Base-by-base conservation (phyloP, 2,113 vertebrate genomes). In the Gopherus flavomarginatus region DNA sequence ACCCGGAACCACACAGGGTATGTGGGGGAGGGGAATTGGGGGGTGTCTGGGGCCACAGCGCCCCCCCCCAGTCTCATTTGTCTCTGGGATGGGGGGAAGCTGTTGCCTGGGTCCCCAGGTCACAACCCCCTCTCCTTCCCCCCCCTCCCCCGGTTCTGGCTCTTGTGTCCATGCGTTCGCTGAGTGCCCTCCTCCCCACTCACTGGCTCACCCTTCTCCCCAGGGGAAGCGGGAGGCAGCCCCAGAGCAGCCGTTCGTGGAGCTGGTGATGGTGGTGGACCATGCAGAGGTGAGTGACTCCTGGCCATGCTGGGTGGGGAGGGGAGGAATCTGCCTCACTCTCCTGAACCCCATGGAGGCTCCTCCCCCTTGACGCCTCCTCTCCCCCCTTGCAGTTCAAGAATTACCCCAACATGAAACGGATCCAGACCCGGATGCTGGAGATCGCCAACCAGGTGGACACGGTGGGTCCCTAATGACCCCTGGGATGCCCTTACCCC, bases 251-350 rank as follows among this genome's bases (percentile, higher is more conserved):
- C 99, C 98, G 31, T 98, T 98, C 11, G 98, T 99, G 56, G 99
- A 99, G 92, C 98, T 99, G 97, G 99, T 99, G 97, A 98, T 99
- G 90, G 99, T 99, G 90, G 99, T 98, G 0, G 99, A 99, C 81
- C 98, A 99, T 11, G 89, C 98, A 0, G 99, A 99, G 98, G 99
- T 99, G 89, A 98, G 97, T 79, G 10, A 13, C 22, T 8, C 31
- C 49, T 2, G 49, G 31, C 8, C 21, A 3, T 59, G 8, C 65
- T 4, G 11, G 10, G 6, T 12, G 9, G 1, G 62, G 1, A 22
- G 31, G 62, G 1, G 27, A 44, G 38, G n/a, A 11, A 54, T 4
- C 53, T 22, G 12, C 24, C 38, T 38, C 2, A 35, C 17, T 27
- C 44, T 29, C 42, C 54, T 81, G 75, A n/a, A 22, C 31, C 31